These are phyloP conservation scores for Thumatha senex DNA, from an alignment of 2,888 invertebrate species.

Conservation along the genomic window DNA sequence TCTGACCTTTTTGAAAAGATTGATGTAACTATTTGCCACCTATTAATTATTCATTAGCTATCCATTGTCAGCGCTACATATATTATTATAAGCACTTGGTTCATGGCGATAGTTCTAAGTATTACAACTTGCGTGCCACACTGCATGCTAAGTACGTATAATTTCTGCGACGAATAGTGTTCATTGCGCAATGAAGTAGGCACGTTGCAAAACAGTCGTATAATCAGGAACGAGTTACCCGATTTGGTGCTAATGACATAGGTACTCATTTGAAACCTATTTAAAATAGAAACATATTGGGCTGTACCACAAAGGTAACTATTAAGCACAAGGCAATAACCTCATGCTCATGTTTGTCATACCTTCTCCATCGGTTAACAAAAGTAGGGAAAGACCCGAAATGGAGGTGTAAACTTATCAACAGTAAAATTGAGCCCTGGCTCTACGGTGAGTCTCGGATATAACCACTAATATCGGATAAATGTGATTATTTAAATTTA, in stretches of 20 bases:
- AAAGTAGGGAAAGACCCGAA: no score
- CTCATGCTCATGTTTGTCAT: no score
- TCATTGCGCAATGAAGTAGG: constrained; percentile 50
- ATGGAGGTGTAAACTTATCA: no score
- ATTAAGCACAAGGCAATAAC: no score
- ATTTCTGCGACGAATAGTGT: constrained; percentile 40
- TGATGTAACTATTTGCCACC: constrained; percentile 5
- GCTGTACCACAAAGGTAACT: neutral
- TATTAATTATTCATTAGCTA: constrained; percentile 9
- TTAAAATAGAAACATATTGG: neutral
- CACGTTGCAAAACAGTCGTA: constrained; percentile 20
- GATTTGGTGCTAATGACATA: constrained; percentile 9
- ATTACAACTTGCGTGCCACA: constrained; percentile 53
- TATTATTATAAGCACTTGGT: constrained; percentile 33
- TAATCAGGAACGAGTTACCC: constrained; percentile 20
- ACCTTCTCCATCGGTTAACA: no score
- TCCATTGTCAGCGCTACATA: constrained; percentile 17
- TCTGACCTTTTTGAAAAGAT: neutral
- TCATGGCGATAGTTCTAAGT: constrained; percentile 46
- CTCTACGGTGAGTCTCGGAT: no score
- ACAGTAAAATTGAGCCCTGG: no score
- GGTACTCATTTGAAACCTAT: constrained; percentile 16
- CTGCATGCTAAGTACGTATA: constrained; percentile 60
- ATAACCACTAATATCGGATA: no score
- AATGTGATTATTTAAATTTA: no score